Base-by-base conservation (phyloP, 2,888 invertebrate genomes). In the Synanthedon tipuliformis region DNA sequence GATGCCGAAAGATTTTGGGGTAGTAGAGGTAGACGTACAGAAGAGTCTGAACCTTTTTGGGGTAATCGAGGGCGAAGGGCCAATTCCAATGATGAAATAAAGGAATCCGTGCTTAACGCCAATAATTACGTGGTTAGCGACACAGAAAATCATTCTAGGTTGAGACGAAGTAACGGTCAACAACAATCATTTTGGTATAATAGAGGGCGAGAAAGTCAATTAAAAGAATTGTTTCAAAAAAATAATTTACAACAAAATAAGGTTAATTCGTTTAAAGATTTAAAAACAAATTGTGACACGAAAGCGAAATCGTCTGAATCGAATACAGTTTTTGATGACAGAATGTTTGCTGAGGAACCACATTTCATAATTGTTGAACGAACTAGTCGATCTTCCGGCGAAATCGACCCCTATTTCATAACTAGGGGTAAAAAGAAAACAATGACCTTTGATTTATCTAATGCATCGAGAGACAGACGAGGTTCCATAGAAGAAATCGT, bases 321-420 rank as follows among this genome's bases (percentile, higher is more conserved):
- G 1, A 71, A 72, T 40, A 80, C 81, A 11, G 54, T 85, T 0
- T 67, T 70, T 7, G 78, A 85, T 53, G 82, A 79, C 48, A 75
- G 75, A 59, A 75, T 90, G 41, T 89, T 71, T 58, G 90, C 82
- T 1, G 88, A 90, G 18, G 86, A 90, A 65, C 90, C 90, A 0
- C 78, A 76, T 55, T 90, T 84, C 69, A 78, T 90, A 60, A 58
- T 89, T 53, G 78, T 89, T 3, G 83, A 84, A 53, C 80, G 84
- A 59, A 80, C 77, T 55, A 77, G 85, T 54, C 78, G 86, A 50
- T 81, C 82, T 13, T 83, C 85, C 0, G 69, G 55, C 1, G 84
- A 85, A 65, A 11, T 12, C 12, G 75, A 78, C 7, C 87, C 86
- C 1, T 86, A 68, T 55, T 79, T 66, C 53, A 83, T 87, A 57